Base-by-base conservation (phyloP, 2,113 vertebrate species). In the Arenaria interpres region DNA sequence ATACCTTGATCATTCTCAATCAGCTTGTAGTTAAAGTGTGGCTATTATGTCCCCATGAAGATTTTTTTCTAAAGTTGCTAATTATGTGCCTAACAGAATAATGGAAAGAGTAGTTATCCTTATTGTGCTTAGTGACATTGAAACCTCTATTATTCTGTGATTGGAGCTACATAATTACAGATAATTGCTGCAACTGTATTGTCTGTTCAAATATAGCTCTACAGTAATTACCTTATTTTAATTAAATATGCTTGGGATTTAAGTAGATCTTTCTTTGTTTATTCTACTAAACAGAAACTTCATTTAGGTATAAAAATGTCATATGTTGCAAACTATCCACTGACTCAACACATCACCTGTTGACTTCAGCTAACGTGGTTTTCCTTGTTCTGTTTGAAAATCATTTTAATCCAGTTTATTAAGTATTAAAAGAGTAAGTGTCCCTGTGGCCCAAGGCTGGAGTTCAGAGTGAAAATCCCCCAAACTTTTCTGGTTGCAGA, bases 201-300 rank as follows among this genome's bases (percentile, higher is more conserved):
- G 96, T 97, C 96, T 98, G 88, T 96, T 97, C 97, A 98, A 98
- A 98, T 98, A 97, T 85, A 98, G 90, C 85, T 93, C 85, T 95
- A 94, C 74, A 97, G 96, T 97, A 98, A 97, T 97, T 97, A 97
- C 90, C 84, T 96, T 97, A 97, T 96, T 98, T 98, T 98, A 98
- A 98, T 98, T 98, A 98, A 98, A 97, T 94, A 95, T 97, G 46
- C 96, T 98, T 97, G 88, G 75, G 71, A 83, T 97, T 97, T 97
- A 96, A 98, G 95, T 89, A 74, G 88, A 89, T 96, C 77, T 92
- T 50, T 60, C 95, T 95, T 95, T 9, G 2, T 95, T 97, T 97
- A 76, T 80, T 60, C 87, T 91, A 95, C 78, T 89, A 96, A 97
- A 93, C 78, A 95, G 86, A 93, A 96, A 92, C 73, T 97, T 96